Evolutionary conservation across 2,888 invertebrate species (phyloP), one percentile per base, ranked within the genome.

Genomic region (Lepas anatifera): DNA sequence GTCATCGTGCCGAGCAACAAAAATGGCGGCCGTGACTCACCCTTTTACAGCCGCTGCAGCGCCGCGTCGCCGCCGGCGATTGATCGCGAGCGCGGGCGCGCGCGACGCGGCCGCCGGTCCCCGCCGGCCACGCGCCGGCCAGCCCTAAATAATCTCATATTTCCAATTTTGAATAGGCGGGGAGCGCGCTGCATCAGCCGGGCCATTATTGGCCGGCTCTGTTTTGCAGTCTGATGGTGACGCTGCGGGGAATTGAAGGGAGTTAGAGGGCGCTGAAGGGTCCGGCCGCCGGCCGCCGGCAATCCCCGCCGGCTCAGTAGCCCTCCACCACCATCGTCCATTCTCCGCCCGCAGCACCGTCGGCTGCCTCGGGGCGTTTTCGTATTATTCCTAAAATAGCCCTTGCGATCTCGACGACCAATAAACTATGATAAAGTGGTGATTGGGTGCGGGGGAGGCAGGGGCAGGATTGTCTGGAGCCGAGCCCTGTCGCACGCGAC

Each of bases 371-470:
- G 16, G 50, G 10, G 16, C 52, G 32, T 58, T 58, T 58, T 58
- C 58, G 16, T 35, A 58, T 58, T 58, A 58, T 58, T 35, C 35
- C 58, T 35, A 58, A 58, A 58, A 58, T 35, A 35, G 16, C 58
- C 58, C 35, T 35, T 35, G 29, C 1, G 7, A 25, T 35, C 35
- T 35, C 32, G 35, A 58, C 18, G 58, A 35, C 58, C 58, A 58
- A 58, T 58, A 58, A 58, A 58, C 58, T 58, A 58, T 58, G 58
- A 58, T 58, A 58, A 35, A 58, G 58, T 58, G 58, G 58, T 35
- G 58, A 58, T 58, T 58, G 32, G 16, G 35, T 18, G 58, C 32
- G 22, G 58, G 58, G 58, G 48, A 48, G 58, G n/a, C n/a, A n/a
- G n/a, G n/a, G n/a, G n/a, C n/a, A n/a, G n/a, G n/a, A n/a, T n/a